A percentile compares a stretch with the other conserved stretches of the same genome.
Conservation (phyloP, 2,113 vertebrate genomes). For the Acanthochromis polyacanthus region DNA sequence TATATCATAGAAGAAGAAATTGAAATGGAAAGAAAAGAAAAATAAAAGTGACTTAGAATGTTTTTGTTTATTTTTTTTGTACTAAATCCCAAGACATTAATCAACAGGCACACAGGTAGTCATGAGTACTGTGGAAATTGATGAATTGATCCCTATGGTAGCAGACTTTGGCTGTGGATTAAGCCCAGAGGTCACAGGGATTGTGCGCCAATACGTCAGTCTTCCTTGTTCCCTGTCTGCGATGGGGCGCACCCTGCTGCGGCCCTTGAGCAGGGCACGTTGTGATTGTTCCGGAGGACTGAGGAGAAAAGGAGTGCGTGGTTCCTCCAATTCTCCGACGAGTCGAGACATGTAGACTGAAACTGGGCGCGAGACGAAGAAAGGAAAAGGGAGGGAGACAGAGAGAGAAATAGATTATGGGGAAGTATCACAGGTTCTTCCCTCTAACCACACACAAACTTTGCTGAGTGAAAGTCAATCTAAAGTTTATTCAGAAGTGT, state of each 20-base stretch:
- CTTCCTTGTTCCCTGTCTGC: conserved; percentile 42
- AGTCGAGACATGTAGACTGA: conserved; percentile 83
- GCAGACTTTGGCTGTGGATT: conserved; percentile 31
- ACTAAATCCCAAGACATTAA: neutral
- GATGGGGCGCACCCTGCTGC: conserved; percentile 60
- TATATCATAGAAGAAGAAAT: neutral
- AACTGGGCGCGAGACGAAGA: conserved; percentile 81
- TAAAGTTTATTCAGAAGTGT: conserved; percentile 7
- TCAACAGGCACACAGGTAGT: neutral
- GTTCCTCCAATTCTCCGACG: conserved; percentile 68
- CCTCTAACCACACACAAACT: neutral
- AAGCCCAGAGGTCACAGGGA: conserved; percentile 44
- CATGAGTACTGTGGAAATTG: neutral
- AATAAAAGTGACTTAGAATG: neutral
- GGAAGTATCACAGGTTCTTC: conserved; percentile 57
- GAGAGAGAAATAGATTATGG: conserved; percentile 62
- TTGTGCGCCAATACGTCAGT: conserved; percentile 36
- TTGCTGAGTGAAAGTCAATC: neutral
- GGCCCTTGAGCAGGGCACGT: conserved; percentile 62
- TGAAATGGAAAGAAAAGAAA: neutral
- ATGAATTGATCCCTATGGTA: conserved; percentile 24
- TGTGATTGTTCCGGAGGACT: conserved; percentile 65
- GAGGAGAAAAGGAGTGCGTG: conserved; percentile 71
- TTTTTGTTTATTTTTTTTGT: neutral
- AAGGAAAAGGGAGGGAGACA: conserved; percentile 70